These are phyloP conservation scores for Amphipyra tragopoginis DNA, from an alignment of 2,888 invertebrate genomes.

Conservation along the genomic window DNA sequence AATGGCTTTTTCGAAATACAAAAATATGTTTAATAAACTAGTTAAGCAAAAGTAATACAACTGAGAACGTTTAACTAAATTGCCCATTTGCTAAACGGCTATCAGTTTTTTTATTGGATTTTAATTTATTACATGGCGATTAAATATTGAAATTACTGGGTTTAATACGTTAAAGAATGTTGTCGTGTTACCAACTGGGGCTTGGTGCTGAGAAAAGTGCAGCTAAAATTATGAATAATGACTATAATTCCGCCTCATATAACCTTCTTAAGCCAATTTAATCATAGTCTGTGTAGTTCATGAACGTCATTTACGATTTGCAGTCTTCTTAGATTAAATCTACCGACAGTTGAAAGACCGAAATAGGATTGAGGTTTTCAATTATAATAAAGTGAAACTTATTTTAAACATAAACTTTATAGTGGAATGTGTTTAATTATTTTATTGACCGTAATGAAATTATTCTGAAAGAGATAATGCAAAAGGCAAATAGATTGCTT, in stretches of 20 bases:
- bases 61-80: slow-evolving; percentile 49
- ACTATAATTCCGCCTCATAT: slow-evolving; percentile 53
- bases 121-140: slow-evolving; percentile 57
- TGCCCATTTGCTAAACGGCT: slow-evolving; percentile 34
- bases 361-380: not conserved
- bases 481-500: not conserved
- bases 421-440: not conserved
- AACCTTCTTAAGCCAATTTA: slow-evolving; percentile 49
- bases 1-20: not conserved
- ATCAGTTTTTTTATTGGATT: slow-evolving; percentile 37
- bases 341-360: not conserved
- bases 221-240: slow-evolving; percentile 64
- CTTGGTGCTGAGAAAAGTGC: slow-evolving; percentile 56
- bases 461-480: not conserved
- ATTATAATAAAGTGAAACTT: not conserved
- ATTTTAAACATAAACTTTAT: not conserved
- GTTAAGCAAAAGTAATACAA: slow-evolving; percentile 27
- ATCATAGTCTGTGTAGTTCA: slow-evolving; percentile 61
- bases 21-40: slow-evolving; percentile 9
- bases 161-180: slow-evolving; percentile 52
- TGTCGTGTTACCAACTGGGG: slow-evolving; percentile 30
- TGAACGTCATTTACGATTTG: slow-evolving; percentile 25
- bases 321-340: not conserved
- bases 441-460: not conserved
- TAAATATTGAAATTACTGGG: slow-evolving; percentile 56